A percentile compares a stretch with the other conserved stretches of the same genome.
phyloP scores from a whole-genome alignment of 2,797 vertebrate species.

The Taeniopygia guttata region DNA sequence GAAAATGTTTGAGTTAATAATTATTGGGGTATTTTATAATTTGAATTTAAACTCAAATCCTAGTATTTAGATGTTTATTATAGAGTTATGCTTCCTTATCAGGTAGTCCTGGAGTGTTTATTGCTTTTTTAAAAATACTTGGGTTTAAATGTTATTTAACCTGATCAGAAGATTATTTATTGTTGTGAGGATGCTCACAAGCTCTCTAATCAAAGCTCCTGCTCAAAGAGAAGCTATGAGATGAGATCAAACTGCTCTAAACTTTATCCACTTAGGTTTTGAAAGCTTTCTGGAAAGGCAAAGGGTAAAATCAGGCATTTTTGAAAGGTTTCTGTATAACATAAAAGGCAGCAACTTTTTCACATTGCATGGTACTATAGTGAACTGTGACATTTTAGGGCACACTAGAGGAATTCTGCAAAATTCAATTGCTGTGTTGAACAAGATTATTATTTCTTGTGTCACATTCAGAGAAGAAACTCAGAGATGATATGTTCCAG shows the following conservation, averaged over 20 bases:
- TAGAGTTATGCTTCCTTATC: not conserved
- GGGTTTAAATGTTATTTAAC: not conserved
- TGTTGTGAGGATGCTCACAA: not conserved
- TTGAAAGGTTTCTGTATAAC: not conserved
- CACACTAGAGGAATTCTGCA: not conserved
- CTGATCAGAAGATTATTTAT: not conserved
- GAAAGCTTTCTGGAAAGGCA: not conserved
- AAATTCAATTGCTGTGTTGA: not conserved
- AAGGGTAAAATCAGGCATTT: not conserved
- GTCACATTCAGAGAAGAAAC: not conserved
- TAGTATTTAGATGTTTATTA: not conserved
- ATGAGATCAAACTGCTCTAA: not conserved
- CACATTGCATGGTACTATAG: not conserved
- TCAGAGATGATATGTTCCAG: not conserved
- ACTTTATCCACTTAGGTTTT: not conserved
- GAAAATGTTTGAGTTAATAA: not conserved
- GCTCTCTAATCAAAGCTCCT: not conserved
- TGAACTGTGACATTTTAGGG: not conserved
- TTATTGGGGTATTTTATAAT: not conserved
- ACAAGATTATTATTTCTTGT: not conserved
- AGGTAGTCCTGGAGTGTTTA: rapidly evolving
- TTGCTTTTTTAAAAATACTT: not conserved
- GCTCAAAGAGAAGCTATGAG: not conserved
- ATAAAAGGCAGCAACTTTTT: not conserved
- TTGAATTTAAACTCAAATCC: not conserved